Evolutionary conservation across 2,888 invertebrate species (phyloP).

Genomic region (Aporophyla lueneburgensis): DNA sequence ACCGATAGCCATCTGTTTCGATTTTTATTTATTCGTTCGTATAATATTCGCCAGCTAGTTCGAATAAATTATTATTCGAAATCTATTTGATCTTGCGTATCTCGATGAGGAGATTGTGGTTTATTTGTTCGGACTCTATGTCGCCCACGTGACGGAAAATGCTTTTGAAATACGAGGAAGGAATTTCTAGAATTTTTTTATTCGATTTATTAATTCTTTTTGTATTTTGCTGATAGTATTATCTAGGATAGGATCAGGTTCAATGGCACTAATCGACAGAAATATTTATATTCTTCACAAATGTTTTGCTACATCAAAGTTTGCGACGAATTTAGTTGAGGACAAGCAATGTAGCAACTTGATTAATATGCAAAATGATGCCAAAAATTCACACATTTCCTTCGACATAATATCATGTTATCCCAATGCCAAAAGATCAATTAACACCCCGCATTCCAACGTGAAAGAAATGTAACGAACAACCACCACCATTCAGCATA

Average conservation of each 20-base stretch:
- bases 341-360: neutral
- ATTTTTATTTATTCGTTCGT: slow-evolving; percentile 82
- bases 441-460: slow-evolving; percentile 70
- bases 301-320: slow-evolving; percentile 1
- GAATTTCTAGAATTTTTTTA: slow-evolving; percentile 31
- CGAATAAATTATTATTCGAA: slow-evolving; percentile 79
- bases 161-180: slow-evolving; percentile 37
- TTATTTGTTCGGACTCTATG: slow-evolving; percentile 76
- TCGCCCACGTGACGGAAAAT: slow-evolving; percentile 69
- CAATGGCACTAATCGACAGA: neutral
- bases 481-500: slow-evolving; percentile 74
- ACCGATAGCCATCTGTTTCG: slow-evolving; percentile 78
- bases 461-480: slow-evolving; percentile 68
- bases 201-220: slow-evolving; percentile 17
- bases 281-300: slow-evolving; percentile 4
- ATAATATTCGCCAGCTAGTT: slow-evolving; percentile 80
- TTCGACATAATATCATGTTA: neutral
- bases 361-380: neutral
- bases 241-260: slow-evolving; percentile 10
- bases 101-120: slow-evolving; percentile 75
- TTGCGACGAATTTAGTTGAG: neutral
- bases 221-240: slow-evolving; percentile 17
- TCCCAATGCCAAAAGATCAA: slow-evolving; percentile 68
- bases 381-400: slow-evolving; percentile 17
- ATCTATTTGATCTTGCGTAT: slow-evolving; percentile 80